Base-by-base conservation (phyloP, 2,113 vertebrate genomes). In the Spea bombifrons region DNA sequence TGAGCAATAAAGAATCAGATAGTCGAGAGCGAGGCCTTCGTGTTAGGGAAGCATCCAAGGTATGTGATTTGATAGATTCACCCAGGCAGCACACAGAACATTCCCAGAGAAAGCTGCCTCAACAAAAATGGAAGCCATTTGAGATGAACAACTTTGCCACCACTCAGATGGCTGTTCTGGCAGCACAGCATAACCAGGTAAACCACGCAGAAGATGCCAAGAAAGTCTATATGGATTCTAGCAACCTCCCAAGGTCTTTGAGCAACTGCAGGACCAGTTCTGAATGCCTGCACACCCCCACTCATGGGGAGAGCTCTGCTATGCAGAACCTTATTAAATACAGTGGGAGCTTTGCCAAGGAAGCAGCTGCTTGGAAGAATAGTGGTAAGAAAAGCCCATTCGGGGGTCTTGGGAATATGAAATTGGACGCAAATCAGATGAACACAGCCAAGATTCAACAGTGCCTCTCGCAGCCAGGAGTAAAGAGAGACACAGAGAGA, bases 281-380 rank as follows among this genome's bases (percentile, higher is more conserved):
- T 0, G 89, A 84, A 0, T 87, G 84, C 81, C 82, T 90, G 50
- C 91, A 92, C 30, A 72, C 90, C 0, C 50, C 83, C 4, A 79
- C 89, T 0, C 94, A 91, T 0, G 82, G 91, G 0, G 96, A 98
- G 82, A 94, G 94, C 2, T 99, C 96, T 0, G 96, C 97, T 86
- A 99, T 99, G 97, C 97, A 98, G 87, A 98, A 94, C 84, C 93
- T 99, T 70, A 98, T 99, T 84, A 97, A 97, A 64, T 99, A 99
- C 90, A 99, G 96, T 0, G 97, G 97, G 9, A 97, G 94, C 89
- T 98, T 99, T 65, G 89, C 94, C 0, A 91, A 94, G 0, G 97
- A 98, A 66, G 85, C 93, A 0, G 67, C 88, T 0, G 88, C 94
- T 0, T 92, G 94, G 83, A 92, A 92, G 5, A 86, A 89, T 0